Conservation (phyloP, 2,888 invertebrate genomes). For the Drosophila monieri region DNA sequence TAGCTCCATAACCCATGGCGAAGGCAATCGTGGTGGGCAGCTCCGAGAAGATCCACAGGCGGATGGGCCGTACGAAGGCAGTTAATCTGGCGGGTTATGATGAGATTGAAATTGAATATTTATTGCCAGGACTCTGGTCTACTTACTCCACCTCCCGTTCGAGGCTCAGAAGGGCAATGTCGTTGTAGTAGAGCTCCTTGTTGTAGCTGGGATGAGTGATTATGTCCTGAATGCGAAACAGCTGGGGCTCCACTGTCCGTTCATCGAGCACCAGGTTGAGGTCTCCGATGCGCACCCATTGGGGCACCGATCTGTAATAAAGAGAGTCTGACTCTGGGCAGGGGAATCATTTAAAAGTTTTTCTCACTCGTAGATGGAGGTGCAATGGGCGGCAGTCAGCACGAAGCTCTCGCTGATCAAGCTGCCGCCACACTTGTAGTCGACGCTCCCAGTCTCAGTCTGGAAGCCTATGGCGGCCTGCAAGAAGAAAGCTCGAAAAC, state of each 20-base stretch:
- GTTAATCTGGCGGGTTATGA: slow-evolving; percentile 62
- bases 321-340: slow-evolving; percentile 4
- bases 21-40: slow-evolving; percentile 84
- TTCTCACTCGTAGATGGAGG: slow-evolving; percentile 73
- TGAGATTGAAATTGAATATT: background rate
- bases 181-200: slow-evolving; percentile 70
- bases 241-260: slow-evolving; percentile 66
- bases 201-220: slow-evolving; percentile 72
- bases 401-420: slow-evolving; percentile 81
- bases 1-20: slow-evolving; percentile 87
- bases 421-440: slow-evolving; percentile 83
- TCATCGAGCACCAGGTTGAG: slow-evolving; percentile 75
- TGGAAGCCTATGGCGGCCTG: slow-evolving; percentile 76
- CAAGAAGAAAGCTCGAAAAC: slow-evolving; percentile 24
- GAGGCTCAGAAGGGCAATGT: slow-evolving; percentile 78
- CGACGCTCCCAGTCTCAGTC: slow-evolving; percentile 46
- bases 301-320: slow-evolving; percentile 62
- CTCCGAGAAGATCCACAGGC: slow-evolving; percentile 84
- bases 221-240: slow-evolving; percentile 62
- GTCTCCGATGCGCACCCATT: slow-evolving; percentile 80
- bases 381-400: slow-evolving; percentile 82
- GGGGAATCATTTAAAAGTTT: background rate
- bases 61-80: slow-evolving; percentile 85
- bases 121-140: background rate
- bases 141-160: slow-evolving; percentile 71